Evolutionary conservation across 1,140 invertebrate species (phyloP).

Genomic region (Notospermus geniculatus): DNA sequence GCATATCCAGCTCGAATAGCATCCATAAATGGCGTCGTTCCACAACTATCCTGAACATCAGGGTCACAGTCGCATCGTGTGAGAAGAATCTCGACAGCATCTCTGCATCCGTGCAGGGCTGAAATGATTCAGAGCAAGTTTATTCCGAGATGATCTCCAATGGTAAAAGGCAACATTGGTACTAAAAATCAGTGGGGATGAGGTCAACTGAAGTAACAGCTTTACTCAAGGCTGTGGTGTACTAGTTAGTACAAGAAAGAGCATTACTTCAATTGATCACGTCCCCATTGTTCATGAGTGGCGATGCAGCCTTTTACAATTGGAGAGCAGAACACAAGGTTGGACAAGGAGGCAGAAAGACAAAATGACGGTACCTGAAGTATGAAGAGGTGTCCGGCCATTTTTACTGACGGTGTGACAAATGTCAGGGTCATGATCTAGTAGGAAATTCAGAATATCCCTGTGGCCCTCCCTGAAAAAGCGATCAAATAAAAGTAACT

Average conservation of each 20-base stretch:
- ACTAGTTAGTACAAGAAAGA: too few species aligned
- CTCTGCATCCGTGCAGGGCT: slow-evolving; percentile 58
- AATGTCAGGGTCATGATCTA: slow-evolving; percentile 47
- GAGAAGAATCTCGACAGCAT: slow-evolving; percentile 54
- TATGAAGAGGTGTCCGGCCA: slow-evolving; percentile 65
- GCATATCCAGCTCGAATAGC: slow-evolving; percentile 60
- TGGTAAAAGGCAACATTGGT: too few species aligned
- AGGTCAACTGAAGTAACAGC: too few species aligned
- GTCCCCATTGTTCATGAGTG: neutral
- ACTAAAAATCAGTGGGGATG: too few species aligned
- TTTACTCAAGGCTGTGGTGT: too few species aligned
- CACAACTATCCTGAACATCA: slow-evolving; percentile 61
- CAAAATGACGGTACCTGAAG: too few species aligned
- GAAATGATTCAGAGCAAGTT: slow-evolving; percentile 6
- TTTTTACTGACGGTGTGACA: slow-evolving; percentile 62
- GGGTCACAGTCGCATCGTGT: slow-evolving; percentile 30
- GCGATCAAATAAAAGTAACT: slow-evolving; percentile 12
- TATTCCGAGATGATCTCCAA: too few species aligned
- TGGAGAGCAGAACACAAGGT: too few species aligned
- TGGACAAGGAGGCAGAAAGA: too few species aligned
- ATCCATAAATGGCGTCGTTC: slow-evolving; percentile 66
- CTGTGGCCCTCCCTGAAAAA: slow-evolving; percentile 59
- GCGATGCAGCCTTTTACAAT: neutral
- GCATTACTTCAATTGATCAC: too few species aligned
- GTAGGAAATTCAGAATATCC: slow-evolving; percentile 58